Evolutionary conservation across 2,113 vertebrate species (phyloP).

Genomic region (Sminthopsis crassicaudata): DNA sequence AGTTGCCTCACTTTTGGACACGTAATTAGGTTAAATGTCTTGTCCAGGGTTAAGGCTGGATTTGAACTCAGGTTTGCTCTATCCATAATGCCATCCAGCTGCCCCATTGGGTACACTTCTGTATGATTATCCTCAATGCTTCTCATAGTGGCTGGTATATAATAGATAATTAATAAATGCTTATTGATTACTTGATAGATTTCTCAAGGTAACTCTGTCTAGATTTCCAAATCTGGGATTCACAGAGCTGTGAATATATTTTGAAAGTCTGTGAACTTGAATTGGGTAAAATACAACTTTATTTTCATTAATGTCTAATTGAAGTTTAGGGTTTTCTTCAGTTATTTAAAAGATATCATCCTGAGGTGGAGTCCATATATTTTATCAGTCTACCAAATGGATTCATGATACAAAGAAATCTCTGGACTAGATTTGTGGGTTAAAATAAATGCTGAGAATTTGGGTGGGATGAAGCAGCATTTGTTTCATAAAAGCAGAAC

Average conservation of each 20-base stretch:
- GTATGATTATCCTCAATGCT: background rate
- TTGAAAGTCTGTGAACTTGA: background rate
- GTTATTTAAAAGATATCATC: background rate
- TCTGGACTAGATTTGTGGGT: background rate
- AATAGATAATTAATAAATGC: background rate
- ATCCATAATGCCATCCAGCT: too few relatives aligned
- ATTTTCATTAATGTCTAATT: background rate
- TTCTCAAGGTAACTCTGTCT: background rate
- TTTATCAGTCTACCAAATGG: background rate
- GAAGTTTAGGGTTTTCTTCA: background rate
- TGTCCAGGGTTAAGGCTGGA: too few relatives aligned
- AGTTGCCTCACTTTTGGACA: background rate
- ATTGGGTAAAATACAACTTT: background rate
- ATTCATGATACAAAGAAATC: background rate
- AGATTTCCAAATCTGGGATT: background rate
- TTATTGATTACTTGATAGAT: background rate
- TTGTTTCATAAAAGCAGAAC: background rate
- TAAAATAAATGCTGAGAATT: background rate
- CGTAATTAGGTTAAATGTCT: too few relatives aligned
- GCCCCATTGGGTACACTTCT: too few relatives aligned
- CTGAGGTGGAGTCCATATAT: background rate
- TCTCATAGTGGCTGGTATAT: background rate
- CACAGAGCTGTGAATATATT: background rate
- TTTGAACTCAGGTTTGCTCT: too few relatives aligned
- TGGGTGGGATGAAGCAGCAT: background rate